phyloP scores from a whole-genome alignment of 2,797 vertebrate species.

The Lagodon rhomboides region DNA sequence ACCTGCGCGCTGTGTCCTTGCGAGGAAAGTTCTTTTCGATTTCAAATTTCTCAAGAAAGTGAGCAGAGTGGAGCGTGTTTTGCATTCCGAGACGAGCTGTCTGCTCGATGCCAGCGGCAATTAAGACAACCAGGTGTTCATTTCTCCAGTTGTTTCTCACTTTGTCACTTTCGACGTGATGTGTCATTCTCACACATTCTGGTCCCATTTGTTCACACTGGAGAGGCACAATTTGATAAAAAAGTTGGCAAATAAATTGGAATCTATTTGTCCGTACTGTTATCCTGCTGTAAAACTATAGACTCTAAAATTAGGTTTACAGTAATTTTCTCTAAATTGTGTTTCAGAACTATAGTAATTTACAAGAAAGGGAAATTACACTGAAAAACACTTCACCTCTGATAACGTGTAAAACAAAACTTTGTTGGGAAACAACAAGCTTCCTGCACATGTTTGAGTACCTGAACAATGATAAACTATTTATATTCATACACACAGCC shows the following conservation, averaged over 20 bases:
- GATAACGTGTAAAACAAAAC: constrained; percentile 4
- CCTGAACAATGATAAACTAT: constrained; percentile 2
- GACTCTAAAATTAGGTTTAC: neutral
- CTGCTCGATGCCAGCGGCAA: constrained; percentile 48
- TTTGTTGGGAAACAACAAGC: neutral
- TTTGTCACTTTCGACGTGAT: constrained; percentile 13
- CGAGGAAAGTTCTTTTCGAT: constrained; percentile 38
- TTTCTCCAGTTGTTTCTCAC: constrained; percentile 51
- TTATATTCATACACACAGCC: neutral
- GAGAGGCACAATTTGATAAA: constrained; percentile 17
- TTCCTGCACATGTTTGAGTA: constrained; percentile 5
- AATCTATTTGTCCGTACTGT: neutral
- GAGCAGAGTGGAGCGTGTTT: constrained; percentile 32
- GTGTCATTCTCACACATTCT: constrained; percentile 37
- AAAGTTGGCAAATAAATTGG: constrained; percentile 13
- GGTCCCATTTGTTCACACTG: constrained; percentile 29
- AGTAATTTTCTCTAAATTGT: constrained; percentile 2
- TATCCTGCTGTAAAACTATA: neutral
- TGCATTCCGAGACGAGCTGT: constrained; percentile 33
- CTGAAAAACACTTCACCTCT: neutral
- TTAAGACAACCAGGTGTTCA: constrained; percentile 59
- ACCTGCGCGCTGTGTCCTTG: constrained; percentile 46
- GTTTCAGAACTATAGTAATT: neutral
- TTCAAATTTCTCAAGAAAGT: constrained; percentile 40
- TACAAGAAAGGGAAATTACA: neutral